Base-by-base conservation (phyloP, 1,140 invertebrate genomes). In the Trigoniulus corallinus region DNA sequence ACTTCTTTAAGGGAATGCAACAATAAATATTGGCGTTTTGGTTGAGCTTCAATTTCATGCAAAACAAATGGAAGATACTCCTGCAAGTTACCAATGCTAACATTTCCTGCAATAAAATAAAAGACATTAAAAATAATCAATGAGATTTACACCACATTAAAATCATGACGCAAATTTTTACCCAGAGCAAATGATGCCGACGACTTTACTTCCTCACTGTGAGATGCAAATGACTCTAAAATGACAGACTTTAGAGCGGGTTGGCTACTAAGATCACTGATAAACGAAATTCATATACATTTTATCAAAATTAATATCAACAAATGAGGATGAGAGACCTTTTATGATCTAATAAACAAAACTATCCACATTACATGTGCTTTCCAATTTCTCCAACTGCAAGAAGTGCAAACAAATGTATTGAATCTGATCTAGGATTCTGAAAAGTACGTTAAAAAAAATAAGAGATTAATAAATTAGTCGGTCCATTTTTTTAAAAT, bases 1-100 rank as follows among this genome's bases (percentile, higher is more conserved):
- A 93, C 87, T 75, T 98, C 95, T 75, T 97, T 96, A 1, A 98
- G 70, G 1, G 94, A 96, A 72, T 98, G 93, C 42, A 98, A 67
- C 18, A 98, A 71, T 23, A 98, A 72, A 69, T 98, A 98, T 66
- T 98, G 94, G 55, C 89, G 73, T 62, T 88, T 91, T 0, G 91
- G 88, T 60, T 95, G 86, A 22, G 78, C 75, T 61, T 95, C 84
- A 55, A 97, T 97, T 72, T 98, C 89, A 44, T 82, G 76, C 0
- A 98, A 70, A 54, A 98, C 86, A 62, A 95, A 93, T 2, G 94
- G 93, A 53, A 98, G 70, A 71, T 92, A 97, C 59, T 84, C 81
- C 2, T 81, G 79, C 53, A 98, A 69, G 70, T 98, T 98, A 29
- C 95, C 94, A 58, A 96, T 84, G 34, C 87, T 85, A 25, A 98